Conservation (phyloP, 2,797 vertebrate genomes). For the Orestias chungarensis region DNA sequence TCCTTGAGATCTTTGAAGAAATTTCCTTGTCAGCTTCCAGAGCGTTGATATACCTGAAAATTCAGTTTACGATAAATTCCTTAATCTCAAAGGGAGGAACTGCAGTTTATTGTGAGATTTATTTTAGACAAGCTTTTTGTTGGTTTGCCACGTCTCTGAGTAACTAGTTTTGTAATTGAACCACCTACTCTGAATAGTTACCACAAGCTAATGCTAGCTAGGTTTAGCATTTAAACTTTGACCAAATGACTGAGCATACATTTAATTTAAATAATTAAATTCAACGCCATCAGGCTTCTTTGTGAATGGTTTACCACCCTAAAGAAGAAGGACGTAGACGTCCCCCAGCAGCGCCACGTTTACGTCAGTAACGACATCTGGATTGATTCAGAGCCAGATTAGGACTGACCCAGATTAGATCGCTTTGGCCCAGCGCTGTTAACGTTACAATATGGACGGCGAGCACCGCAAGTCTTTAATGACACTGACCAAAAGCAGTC, state of each 20-base stretch:
- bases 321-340: too few relatives aligned
- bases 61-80: neutral
- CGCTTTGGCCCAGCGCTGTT: neutral
- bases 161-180: too few relatives aligned
- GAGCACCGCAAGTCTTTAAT: neutral
- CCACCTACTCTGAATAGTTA: too few relatives aligned
- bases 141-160: neutral
- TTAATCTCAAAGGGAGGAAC: neutral
- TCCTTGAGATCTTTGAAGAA: slow-evolving; percentile 41
- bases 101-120: neutral
- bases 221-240: too few relatives aligned
- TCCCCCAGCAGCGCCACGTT: too few relatives aligned
- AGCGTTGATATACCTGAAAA: slow-evolving; percentile 90
- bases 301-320: too few relatives aligned
- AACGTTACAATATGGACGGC: neutral
- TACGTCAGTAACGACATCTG: too few relatives aligned
- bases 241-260: too few relatives aligned
- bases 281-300: too few relatives aligned
- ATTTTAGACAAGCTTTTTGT: too few relatives aligned
- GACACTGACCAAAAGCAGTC: slow-evolving; percentile 89
- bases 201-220: too few relatives aligned
- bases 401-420: neutral
- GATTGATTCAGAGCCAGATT: neutral
- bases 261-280: too few relatives aligned
- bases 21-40: slow-evolving; percentile 82